A percentile compares a stretch with the other conserved stretches of the same genome.
These are phyloP conservation scores for Urosaurus nigricauda DNA, from an alignment of 2,797 vertebrate species.

Conservation along the genomic window DNA sequence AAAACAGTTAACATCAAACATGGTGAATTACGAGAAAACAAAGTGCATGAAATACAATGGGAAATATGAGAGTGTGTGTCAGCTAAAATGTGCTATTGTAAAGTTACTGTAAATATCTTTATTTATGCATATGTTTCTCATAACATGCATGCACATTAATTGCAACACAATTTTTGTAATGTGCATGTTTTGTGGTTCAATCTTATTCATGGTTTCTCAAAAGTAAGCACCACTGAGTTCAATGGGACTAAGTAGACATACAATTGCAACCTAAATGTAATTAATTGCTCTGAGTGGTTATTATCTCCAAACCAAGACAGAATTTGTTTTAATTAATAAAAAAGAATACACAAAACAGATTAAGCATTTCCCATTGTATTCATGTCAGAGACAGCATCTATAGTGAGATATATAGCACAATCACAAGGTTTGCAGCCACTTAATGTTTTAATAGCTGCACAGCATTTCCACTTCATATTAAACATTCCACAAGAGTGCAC, in stretches of 20 bases:
- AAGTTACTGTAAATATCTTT: neutral
- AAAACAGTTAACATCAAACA: too few relatives aligned
- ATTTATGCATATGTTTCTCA: neutral
- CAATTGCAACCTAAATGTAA: neutral
- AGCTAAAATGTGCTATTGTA: neutral
- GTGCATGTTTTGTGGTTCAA: neutral
- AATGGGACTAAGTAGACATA: neutral
- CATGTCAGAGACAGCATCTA: neutral
- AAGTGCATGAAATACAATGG: too few relatives aligned
- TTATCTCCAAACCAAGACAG: neutral
- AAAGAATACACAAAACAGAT: neutral
- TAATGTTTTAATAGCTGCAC: neutral
- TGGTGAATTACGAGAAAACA: too few relatives aligned
- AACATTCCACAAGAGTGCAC: conserved; percentile 58
- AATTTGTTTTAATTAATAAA: neutral
- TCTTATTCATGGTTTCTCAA: neutral
- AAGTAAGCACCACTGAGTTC: neutral
- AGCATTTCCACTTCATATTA: neutral
- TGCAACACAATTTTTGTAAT: neutral
- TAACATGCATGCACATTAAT: neutral
- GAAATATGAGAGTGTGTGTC: too few relatives aligned
- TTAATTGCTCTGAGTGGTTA: neutral
- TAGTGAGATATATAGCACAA: neutral
- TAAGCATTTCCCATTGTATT: neutral
- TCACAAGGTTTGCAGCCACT: neutral